These are phyloP conservation scores for Taphrorychus bicolor DNA, from an alignment of 2,888 invertebrate genomes.

Conservation along the genomic window DNA sequence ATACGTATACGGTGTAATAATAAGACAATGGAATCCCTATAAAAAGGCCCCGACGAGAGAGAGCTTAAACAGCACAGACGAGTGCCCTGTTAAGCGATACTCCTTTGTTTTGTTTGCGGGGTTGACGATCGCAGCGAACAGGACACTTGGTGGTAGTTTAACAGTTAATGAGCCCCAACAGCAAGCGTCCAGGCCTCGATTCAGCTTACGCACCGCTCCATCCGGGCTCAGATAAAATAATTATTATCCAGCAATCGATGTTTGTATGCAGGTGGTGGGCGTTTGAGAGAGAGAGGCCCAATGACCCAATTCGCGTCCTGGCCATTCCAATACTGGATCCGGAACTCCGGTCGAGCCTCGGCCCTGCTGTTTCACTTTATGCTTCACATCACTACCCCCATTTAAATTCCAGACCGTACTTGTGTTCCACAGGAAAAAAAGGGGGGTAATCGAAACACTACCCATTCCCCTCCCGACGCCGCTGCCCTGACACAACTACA, in stretches of 20 bases:
- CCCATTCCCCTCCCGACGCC: neutral
- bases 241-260: conserved; percentile 36
- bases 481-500: neutral
- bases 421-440: neutral
- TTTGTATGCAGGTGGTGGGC: conserved; percentile 31
- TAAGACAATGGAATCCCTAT: conserved; percentile 36
- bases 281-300: conserved; percentile 25
- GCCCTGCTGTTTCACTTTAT: neutral
- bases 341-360: neutral
- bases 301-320: conserved; percentile 29
- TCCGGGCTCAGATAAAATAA: conserved; percentile 31
- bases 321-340: conserved; percentile 15
- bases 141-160: neutral
- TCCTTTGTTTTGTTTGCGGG: conserved; percentile 27
- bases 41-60: conserved; percentile 18
- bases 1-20: conserved; percentile 32
- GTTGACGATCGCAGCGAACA: conserved; percentile 26
- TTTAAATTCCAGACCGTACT: neutral
- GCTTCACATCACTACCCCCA: neutral
- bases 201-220: conserved; percentile 9
- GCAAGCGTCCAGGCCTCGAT: neutral
- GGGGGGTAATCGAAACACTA: neutral
- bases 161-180: neutral
- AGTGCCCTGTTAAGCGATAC: conserved; percentile 32
- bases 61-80: conserved; percentile 25